Evolutionary conservation across 2,113 vertebrate genomes (phyloP), one percentile per base, ranked within the genome.

Genomic region (Chiloscyllium plagiosum): DNA sequence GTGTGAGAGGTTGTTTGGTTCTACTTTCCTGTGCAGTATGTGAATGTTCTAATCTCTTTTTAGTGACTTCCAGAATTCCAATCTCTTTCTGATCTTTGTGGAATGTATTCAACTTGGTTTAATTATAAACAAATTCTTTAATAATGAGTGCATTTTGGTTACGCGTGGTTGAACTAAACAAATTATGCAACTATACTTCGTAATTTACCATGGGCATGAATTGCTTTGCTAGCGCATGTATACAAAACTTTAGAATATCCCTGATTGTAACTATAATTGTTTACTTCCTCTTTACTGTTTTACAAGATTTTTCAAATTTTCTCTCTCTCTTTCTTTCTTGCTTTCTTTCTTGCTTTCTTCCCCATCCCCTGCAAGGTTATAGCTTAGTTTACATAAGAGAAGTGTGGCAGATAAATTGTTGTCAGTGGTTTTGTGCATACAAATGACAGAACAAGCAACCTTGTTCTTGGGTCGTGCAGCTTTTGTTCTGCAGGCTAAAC

Each of bases 181-280:
- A 92, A 56, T 61, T 90, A 56, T 92, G 52, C 56, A 92, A 37
- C 37, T 92, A n/a, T 15, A 37, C 6, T 37, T 93, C 89, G 20
- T 66, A 47, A 66, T 5, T 19, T 66, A 66, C 33, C 13, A 4
- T 66, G 37, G 89, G 5, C 33, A 68, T 37, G 89, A 93, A 93
- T n/a, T 93, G 19, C 61, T 93, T 68, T 93, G 29, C 37, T 93
- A 37, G 89, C 56, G 66, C 61, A 93, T 93, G 89, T 37, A 93
- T 66, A n/a, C 7, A 37, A 42, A 66, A 93, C 15, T 13, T 93
- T 93, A n/a, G 33, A 66, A 65, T 56, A 92, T 19, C 33, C 33
- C 33, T 93, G 56, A 66, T 17, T 90, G 29, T 65, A 90, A 29
- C 61, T 13, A 19, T 90, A 90, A 90, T 90, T 5, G 15, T 61